Evolutionary conservation across 2,113 vertebrate species (phyloP), one percentile per base, ranked within the genome.

Genomic region (Spheniscus mendiculus): DNA sequence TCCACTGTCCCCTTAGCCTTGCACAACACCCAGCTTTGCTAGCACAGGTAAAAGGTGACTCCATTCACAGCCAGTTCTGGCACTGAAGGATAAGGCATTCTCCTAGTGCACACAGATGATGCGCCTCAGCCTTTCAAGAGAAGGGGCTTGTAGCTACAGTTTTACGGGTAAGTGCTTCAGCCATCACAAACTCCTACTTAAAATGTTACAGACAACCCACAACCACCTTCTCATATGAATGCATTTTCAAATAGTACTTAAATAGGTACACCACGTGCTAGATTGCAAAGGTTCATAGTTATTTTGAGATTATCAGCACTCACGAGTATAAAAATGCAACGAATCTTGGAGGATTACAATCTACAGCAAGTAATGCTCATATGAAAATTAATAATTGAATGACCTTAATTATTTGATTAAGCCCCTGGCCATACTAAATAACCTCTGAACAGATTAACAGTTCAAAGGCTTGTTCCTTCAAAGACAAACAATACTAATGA

Each of bases 371-470:
- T 30, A 78, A 82, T 7, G 36, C 47, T 79, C 15, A 2, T 42
- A 45, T 20, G 23, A 59, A 89, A 86, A 89, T 74, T 40, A 67
- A 27, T 38, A 76, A 59, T 3, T 61, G 88, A 84, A 70, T n/a
- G 4, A 61, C 45, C n/a, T 50, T 85, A 62, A 83, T 82, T 47
- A 88, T 77, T n/a, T 83, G 58, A 77, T 87, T 83, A 80, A 73
- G 10, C 87, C 47, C 93, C 34, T 61, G 26, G 67, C 26, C 1
- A 4, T n/a, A 23, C 15, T 96, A 52, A 86, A 34, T 38, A n/a
- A 50, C 52, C 32, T 63, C 84, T 32, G 69, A 94, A 27, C 29
- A 82, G 86, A 82, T 61, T 42, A 81, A 45, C 11, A 18, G 40
- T 59, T 80, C 69, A 89, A 81, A 91, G 52, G 44, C 45, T 81